Percentiles rank a stretch among this genome's conserved stretches.
Evolutionary conservation across 2,888 invertebrate species (phyloP).

Genomic region (Troides aeacus): DNA sequence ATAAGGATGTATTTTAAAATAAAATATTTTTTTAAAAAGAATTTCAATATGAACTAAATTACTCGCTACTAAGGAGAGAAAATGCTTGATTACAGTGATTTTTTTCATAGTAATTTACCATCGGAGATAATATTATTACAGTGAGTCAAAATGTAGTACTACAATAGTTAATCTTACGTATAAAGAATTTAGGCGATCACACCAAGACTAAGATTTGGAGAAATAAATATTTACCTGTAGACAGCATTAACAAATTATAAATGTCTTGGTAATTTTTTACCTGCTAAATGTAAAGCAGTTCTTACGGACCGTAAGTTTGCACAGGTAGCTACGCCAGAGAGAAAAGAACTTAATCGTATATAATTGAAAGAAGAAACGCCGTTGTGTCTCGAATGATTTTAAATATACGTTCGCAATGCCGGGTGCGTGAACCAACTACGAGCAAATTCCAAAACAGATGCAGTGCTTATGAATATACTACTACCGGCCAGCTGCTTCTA

Average conservation of each 20-base stretch:
- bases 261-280: slow-evolving; percentile 11
- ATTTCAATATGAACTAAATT: no score
- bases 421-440: slow-evolving; percentile 8
- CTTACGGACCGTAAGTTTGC: slow-evolving; percentile 4
- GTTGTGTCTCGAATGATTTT: slow-evolving; percentile 11
- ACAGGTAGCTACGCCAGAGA: slow-evolving; percentile 13
- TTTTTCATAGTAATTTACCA: no score
- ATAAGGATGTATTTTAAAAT: no score
- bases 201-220: background rate
- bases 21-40: no score
- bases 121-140: no score
- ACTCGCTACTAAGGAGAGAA: no score
- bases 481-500: slow-evolving; percentile 38
- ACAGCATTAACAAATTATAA: background rate
- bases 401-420: slow-evolving; percentile 12
- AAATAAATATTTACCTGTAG: background rate
- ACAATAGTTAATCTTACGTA: background rate
- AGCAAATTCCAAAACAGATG: slow-evolving; percentile 26
- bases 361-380: slow-evolving; percentile 16
- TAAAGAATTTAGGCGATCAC: background rate
- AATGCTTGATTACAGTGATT: no score
- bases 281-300: slow-evolving; percentile 17
- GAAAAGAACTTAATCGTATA: slow-evolving; percentile 12
- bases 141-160: no score
- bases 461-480: slow-evolving; percentile 19